Percentiles rank a stretch among this genome's conserved stretches.
phyloP scores from a whole-genome alignment of 37 sponge, comb jelly and placozoan species.

The Cladorhizidae sp. region DNA sequence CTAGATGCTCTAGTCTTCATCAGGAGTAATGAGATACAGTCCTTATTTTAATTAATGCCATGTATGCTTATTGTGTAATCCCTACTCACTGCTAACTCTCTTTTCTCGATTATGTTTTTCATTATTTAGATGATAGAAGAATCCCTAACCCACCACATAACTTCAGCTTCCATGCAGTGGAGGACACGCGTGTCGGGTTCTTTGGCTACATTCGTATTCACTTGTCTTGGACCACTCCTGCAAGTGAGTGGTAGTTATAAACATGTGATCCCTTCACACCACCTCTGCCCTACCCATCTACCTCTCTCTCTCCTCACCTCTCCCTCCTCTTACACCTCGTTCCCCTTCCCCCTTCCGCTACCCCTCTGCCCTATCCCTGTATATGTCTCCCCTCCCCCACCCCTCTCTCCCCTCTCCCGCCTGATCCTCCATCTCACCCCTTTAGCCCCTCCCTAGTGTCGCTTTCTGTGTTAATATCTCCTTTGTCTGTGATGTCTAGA shows the following conservation, averaged over 20 bases:
- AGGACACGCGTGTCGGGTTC: constrained; percentile 35
- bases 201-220: constrained; percentile 46
- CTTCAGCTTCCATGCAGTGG: not conserved
- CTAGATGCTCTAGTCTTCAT: too few species aligned
- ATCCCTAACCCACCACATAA: constrained; percentile 18
- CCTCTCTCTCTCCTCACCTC: too few species aligned
- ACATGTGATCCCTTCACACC: not conserved
- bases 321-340: not conserved
- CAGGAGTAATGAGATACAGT: too few species aligned
- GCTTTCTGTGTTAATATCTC: not conserved
- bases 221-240: constrained; percentile 36
- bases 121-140: not conserved
- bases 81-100: too few species aligned
- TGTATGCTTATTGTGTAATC: too few species aligned
- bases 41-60: too few species aligned
- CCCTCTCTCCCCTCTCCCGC: not conserved
- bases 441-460: not conserved
- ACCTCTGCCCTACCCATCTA: too few species aligned
- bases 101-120: not conserved
- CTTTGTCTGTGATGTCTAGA: not conserved
- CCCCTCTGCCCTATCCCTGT: not conserved
- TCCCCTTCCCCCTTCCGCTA: not conserved
- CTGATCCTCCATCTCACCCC: too few species aligned
- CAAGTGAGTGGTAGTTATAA: constrained; percentile 13
- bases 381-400: not conserved